Base-by-base conservation (phyloP, 2,888 invertebrate genomes). In the Ischnura elegans region DNA sequence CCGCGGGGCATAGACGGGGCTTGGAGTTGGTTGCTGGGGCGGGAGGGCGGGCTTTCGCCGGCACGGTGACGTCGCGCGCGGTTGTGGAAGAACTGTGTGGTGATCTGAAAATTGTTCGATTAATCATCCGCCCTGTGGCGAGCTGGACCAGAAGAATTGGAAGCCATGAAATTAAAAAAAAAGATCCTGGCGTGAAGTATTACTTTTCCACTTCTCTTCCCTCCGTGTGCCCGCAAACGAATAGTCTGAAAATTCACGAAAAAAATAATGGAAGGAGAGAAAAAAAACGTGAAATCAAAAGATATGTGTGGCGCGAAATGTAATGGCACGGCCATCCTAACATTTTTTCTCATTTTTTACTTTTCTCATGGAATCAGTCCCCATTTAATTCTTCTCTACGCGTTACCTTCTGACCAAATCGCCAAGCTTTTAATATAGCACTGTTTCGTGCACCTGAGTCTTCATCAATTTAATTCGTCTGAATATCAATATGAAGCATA, bases 101-200 rank as follows among this genome's bases (percentile, higher is more conserved):
- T 86, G 45, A 86, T 86, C 86, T 86, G 86, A 86, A 86, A 86
- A 86, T 86, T 46, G 46, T 86, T 86, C 86, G 46, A 86, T 86
- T 86, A 86, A 86, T 86, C 86, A 86, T 46, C 45, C 86, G n/a
- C 51, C 86, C 76, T 13, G 86, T 46, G 45, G 46, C 46, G 46
- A 86, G 46, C 86, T 45, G 45, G 43, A 86, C 45, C 86, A 46
- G 86, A 86, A 86, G 86, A 86, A 46, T 86, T 46, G 86, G 86
- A 46, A 43, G 86, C 86, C 86, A 86, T 86, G 29, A 46, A 46
- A 46, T n/a, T 8, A 86, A 51, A 85, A 85, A 76, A 76, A 76
- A 76, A 86, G n/a, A 61, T 4, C 21, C 25, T 76, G n/a, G 25
- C 76, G 46, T 86, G 86, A 86, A 86, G 86, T 86, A 86, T 86